A percentile compares a stretch with the other conserved stretches of the same genome.
Conservation (phyloP, 2,797 vertebrate species). For the Myioborus melanocephalus region DNA sequence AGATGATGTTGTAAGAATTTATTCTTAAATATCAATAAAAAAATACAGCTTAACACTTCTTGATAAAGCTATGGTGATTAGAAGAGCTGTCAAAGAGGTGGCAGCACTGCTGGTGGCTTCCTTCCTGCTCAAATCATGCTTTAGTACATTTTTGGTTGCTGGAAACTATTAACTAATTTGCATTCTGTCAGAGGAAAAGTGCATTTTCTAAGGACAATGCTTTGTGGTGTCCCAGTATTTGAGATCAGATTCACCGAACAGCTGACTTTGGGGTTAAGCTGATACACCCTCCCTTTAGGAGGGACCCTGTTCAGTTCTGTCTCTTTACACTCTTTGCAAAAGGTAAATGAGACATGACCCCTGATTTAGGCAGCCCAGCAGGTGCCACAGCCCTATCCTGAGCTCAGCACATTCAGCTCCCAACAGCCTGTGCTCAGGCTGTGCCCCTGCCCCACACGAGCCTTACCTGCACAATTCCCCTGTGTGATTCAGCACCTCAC, state of each 20-base stretch:
- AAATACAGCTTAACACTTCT: conserved; percentile 66
- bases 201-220: not conserved
- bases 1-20: conserved; percentile 73
- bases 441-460: not conserved
- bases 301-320: not conserved
- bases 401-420: not conserved
- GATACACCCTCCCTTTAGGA: not conserved
- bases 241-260: not conserved
- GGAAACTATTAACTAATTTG: not conserved
- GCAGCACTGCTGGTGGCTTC: not conserved
- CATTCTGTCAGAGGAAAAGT: not conserved
- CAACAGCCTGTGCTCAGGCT: not conserved
- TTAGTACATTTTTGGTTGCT: not conserved
- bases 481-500: not conserved
- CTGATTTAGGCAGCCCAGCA: not conserved
- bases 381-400: not conserved
- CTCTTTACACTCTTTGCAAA: not conserved
- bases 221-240: not conserved
- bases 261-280: not conserved
- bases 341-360: fast-evolving
- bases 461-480: too few relatives aligned
- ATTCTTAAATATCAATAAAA: conserved; percentile 76
- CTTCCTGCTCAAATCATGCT: not conserved
- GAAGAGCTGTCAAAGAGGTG: not conserved
- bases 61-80: conserved; percentile 65